Evolutionary conservation across 2,797 vertebrate species (phyloP).

Genomic region (Linurgus olivaceus): DNA sequence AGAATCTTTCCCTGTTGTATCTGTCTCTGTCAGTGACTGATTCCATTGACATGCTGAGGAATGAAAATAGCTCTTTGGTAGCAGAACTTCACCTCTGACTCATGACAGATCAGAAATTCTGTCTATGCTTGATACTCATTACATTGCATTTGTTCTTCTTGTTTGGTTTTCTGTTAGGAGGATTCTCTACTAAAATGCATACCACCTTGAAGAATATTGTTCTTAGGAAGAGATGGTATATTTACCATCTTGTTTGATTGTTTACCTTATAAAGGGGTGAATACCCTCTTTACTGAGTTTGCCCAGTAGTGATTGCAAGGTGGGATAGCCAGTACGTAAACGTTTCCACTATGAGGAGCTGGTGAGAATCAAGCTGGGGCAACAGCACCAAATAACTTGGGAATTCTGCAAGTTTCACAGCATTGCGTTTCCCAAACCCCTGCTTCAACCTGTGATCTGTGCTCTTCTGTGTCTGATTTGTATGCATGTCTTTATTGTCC

Average conservation of each 20-base stretch:
- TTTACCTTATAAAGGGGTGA: neutral
- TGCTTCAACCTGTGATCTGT: neutral
- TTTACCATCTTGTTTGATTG: neutral
- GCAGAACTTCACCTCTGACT: neutral
- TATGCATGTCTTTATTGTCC: neutral
- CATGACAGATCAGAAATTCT: neutral
- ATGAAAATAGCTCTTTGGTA: neutral
- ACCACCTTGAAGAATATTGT: neutral
- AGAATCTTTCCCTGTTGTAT: neutral
- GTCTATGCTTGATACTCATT: neutral
- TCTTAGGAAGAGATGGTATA: neutral
- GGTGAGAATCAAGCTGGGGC: neutral
- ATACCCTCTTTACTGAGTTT: neutral
- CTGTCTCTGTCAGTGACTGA: neutral
- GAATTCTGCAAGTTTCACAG: neutral
- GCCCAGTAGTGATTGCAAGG: neutral
- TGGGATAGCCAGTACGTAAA: neutral
- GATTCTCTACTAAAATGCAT: neutral
- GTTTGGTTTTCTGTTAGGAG: neutral
- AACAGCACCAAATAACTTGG: neutral
- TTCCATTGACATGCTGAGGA: neutral
- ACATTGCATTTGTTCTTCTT: neutral
- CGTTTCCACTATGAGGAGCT: neutral
- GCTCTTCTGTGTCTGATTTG: neutral
- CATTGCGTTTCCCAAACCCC: neutral